Evolutionary conservation across 2,797 vertebrate species (phyloP).

Genomic region (Microctenopoma steveboyesi): DNA sequence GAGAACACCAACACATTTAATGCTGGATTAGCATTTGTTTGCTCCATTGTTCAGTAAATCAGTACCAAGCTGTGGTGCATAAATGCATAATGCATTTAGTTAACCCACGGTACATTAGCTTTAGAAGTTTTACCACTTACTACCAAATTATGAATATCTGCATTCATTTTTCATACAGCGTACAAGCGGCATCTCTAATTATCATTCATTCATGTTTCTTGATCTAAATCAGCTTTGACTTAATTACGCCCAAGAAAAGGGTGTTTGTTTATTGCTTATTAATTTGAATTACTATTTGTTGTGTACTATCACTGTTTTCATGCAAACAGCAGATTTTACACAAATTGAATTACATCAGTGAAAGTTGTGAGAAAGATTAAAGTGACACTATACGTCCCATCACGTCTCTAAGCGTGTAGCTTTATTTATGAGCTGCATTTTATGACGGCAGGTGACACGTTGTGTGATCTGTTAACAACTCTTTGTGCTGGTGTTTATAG

Average conservation of each 20-base stretch:
- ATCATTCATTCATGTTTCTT: constrained; percentile 61
- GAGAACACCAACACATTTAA: constrained; percentile 71
- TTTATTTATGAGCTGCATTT: constrained; percentile 13
- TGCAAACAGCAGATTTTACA: constrained; percentile 30
- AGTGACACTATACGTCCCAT: constrained; percentile 22
- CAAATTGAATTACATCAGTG: constrained; percentile 25
- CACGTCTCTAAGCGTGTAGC: constrained; percentile 12
- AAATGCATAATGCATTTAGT: constrained; percentile 75
- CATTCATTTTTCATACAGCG: constrained; percentile 60
- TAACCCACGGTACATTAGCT: constrained; percentile 71
- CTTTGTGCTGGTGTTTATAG: constrained; percentile 16
- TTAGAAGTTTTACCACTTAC: constrained; percentile 62
- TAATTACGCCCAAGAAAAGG: constrained; percentile 62
- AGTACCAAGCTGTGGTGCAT: constrained; percentile 65
- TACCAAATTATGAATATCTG: constrained; percentile 66
- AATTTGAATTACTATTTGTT: constrained; percentile 45
- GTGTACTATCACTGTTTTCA: constrained; percentile 18
- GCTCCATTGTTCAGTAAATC: constrained; percentile 81
- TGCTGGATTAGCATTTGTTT: constrained; percentile 82
- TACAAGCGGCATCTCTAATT: constrained; percentile 61
- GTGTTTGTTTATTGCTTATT: constrained; percentile 53
- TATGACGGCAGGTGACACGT: constrained; percentile 19
- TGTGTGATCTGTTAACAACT: not conserved
- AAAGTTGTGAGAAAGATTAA: constrained; percentile 21
- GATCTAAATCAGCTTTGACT: constrained; percentile 64